These are phyloP conservation scores for Operophtera brumata DNA, from an alignment of 2,888 invertebrate genomes.

Conservation along the genomic window DNA sequence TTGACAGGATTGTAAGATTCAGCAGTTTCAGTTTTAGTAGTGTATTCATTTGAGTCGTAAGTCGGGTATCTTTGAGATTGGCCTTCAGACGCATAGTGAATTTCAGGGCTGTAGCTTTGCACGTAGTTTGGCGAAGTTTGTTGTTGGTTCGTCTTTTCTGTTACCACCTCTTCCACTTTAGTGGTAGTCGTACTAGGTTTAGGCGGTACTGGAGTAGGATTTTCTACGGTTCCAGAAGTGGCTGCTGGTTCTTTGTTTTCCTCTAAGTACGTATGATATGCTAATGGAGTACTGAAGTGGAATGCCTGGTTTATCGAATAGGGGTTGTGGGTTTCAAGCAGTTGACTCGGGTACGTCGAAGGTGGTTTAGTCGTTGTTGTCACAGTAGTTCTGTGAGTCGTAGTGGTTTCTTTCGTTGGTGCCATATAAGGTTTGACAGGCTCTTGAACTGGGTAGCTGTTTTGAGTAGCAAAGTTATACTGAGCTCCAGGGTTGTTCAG, in stretches of 20 bases:
- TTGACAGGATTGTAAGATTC: constrained; percentile 35
- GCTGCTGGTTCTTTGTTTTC: constrained; percentile 60
- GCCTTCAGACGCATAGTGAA: constrained; percentile 63
- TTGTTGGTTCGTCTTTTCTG: constrained; percentile 52
- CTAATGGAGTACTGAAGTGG: constrained; percentile 73
- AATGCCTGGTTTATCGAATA: constrained; percentile 76
- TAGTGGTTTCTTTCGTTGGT: constrained; percentile 53
- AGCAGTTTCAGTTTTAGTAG: constrained; percentile 47
- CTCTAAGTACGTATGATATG: constrained; percentile 68
- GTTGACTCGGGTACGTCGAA: constrained; percentile 64
- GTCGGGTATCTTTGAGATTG: constrained; percentile 54
- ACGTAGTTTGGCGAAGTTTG: constrained; percentile 57
- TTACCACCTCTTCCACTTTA: constrained; percentile 47
- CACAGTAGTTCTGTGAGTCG: constrained; percentile 43
- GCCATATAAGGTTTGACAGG: constrained; percentile 45
- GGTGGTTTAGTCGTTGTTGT: constrained; percentile 58
- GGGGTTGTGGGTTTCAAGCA: constrained; percentile 74
- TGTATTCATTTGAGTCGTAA: constrained; percentile 55
- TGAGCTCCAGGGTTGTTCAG: constrained; percentile 50
- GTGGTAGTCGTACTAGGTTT: constrained; percentile 38
- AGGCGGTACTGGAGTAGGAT: constrained; percentile 38
- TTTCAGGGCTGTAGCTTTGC: constrained; percentile 68
- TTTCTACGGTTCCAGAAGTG: constrained; percentile 43
- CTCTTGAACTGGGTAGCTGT: constrained; percentile 31
- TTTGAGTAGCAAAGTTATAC: constrained; percentile 49